Evolutionary conservation across 2,888 invertebrate genomes (phyloP).

Genomic region (Limnephilus rhombicus): DNA sequence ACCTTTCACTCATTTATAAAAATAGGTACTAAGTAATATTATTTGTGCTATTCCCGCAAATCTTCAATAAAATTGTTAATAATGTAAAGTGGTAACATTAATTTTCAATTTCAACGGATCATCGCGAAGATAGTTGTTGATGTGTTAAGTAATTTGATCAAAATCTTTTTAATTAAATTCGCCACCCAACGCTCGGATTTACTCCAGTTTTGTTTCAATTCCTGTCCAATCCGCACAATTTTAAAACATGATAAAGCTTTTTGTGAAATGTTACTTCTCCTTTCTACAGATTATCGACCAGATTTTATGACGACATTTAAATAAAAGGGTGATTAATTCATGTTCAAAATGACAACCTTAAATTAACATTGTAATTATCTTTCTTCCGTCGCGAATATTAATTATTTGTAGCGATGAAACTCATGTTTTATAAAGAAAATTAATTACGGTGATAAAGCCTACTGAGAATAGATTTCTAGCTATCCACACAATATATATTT

Average conservation of each 20-base stretch:
- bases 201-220: neutral
- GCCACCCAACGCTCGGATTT: neutral
- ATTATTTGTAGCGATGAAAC: neutral
- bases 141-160: neutral
- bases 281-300: neutral
- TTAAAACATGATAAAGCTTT: slow-evolving; percentile 43
- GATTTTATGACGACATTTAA: neutral
- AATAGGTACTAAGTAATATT: too few relatives aligned
- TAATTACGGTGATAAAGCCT: neutral
- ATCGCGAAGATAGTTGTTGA: neutral
- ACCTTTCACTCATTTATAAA: too few relatives aligned
- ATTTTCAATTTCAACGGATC: neutral
- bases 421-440: neutral
- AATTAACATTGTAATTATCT: neutral
- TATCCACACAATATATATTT: neutral
- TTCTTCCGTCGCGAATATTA: neutral
- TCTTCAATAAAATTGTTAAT: neutral
- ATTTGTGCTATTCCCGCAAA: too few relatives aligned
- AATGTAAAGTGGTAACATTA: neutral
- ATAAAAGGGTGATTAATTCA: neutral
- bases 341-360: neutral
- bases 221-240: neutral
- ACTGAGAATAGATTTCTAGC: neutral
- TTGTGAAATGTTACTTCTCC: slow-evolving; percentile 6
- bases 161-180: neutral